phyloP scores from a whole-genome alignment of 2,797 vertebrate species.

The Danionella dracula region DNA sequence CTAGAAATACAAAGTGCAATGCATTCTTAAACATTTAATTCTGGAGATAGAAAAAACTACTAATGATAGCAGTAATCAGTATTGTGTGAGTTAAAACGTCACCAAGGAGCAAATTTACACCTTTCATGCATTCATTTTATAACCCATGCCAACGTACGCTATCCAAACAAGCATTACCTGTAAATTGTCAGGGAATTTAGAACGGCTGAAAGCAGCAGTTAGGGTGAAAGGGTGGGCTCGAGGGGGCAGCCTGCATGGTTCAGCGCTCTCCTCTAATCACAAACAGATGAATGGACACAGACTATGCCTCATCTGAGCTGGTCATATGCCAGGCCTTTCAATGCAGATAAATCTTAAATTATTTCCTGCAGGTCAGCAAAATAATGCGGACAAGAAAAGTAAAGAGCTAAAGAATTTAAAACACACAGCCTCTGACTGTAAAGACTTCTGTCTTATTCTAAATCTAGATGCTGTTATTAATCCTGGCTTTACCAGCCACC shows the following conservation, averaged over 20 bases:
- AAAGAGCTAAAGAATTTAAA: constrained; percentile 1
- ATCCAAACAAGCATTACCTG: background rate
- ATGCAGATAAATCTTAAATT: constrained; percentile 44
- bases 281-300: constrained; percentile 39
- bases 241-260: constrained; percentile 17
- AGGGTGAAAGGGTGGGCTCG: constrained; percentile 9
- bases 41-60: background rate
- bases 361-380: constrained; percentile 21
- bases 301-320: constrained; percentile 40
- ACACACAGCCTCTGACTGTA: constrained; percentile 21
- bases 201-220: background rate
- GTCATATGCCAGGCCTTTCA: constrained; percentile 46
- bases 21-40: background rate
- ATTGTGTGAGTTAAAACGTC: background rate
- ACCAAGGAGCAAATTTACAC: background rate
- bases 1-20: background rate
- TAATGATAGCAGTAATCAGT: background rate
- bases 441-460: constrained; percentile 21
- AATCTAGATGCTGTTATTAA: constrained; percentile 7
- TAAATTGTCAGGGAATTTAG: background rate
- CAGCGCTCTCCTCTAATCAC: constrained; percentile 41
- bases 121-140: background rate
- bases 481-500: background rate
- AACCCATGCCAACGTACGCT: background rate
- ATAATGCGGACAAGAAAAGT: constrained; percentile 16